These are phyloP conservation scores for Forbesichthys papilliferus DNA, from an alignment of 2,113 vertebrate genomes.

Conservation along the genomic window DNA sequence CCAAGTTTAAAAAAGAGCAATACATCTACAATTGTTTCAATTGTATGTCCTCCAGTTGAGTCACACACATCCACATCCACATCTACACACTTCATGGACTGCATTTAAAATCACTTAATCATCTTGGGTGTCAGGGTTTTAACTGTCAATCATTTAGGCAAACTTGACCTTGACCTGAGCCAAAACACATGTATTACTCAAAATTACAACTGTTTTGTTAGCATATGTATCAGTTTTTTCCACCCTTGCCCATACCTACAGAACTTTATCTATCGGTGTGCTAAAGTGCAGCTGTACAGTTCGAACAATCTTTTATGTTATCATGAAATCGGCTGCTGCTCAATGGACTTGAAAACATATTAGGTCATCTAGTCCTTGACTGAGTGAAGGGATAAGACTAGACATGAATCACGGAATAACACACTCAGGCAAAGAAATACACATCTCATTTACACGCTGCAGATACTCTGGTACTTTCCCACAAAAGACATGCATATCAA, in stretches of 20 bases:
- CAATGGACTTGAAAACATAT: conserved; percentile 24
- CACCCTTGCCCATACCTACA: conserved; percentile 24
- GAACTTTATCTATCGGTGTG: conserved; percentile 34
- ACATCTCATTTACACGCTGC: conserved; percentile 24
- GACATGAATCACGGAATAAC: conserved; percentile 7
- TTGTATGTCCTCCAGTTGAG: not conserved
- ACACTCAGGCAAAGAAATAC: conserved; percentile 2
- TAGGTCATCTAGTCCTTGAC: conserved; percentile 10
- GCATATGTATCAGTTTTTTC: conserved; percentile 22
- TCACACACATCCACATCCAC: not conserved
- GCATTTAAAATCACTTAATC: conserved; percentile 17
- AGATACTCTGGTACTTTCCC: conserved; percentile 1
- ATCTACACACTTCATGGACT: conserved; percentile 16
- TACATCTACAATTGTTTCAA: conserved; percentile 12
- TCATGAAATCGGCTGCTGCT: conserved; percentile 39
- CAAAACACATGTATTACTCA: conserved; percentile 3
- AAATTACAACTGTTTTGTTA: conserved; percentile 12
- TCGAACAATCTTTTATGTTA: conserved; percentile 28
- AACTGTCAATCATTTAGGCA: conserved; percentile 5
- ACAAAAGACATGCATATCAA: conserved; percentile 50
- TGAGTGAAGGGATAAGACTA: conserved; percentile 15
- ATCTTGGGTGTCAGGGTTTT: conserved; percentile 20
- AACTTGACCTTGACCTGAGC: conserved; percentile 34
- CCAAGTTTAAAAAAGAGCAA: conserved; percentile 16
- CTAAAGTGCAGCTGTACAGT: conserved; percentile 64